These are phyloP conservation scores for Cassiopea andromeda DNA, from an alignment of 30 jellyfish, hydroid and myxozoan species.

Conservation along the genomic window DNA sequence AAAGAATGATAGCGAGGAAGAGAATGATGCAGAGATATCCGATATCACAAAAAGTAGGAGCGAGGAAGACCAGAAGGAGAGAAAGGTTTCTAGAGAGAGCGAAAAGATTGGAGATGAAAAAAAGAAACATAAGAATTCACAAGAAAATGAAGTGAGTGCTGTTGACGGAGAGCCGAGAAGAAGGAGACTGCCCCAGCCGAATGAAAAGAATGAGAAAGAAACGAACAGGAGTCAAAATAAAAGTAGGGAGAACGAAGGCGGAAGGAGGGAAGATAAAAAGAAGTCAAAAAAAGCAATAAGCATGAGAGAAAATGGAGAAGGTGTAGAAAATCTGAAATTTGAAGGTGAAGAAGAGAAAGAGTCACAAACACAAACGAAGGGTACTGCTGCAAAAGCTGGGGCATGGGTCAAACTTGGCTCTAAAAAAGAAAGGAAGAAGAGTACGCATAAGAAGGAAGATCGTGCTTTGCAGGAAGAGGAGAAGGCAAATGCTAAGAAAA, in stretches of 20 bases:
- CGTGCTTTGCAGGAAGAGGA: neutral
- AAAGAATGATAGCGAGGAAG: neutral
- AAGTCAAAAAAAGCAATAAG: neutral
- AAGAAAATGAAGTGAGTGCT: neutral
- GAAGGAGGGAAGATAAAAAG: neutral
- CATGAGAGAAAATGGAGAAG: neutral
- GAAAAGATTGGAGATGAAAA: neutral
- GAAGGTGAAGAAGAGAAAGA: slow-evolving; percentile 1
- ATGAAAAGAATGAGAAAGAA: neutral
- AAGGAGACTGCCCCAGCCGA: neutral
- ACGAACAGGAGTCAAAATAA: no score
- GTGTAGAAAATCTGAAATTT: neutral
- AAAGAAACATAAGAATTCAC: neutral
- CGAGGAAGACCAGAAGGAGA: neutral
- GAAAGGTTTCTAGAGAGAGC: neutral
- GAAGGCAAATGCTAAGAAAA: neutral
- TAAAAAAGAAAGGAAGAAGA: neutral
- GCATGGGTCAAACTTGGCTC: neutral
- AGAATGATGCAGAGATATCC: neutral
- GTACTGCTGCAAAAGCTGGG: neutral
- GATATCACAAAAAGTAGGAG: neutral
- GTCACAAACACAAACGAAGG: neutral
- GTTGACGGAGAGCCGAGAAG: neutral
- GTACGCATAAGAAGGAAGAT: neutral
- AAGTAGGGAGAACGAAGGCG: neutral